These are phyloP conservation scores for Trichosurus vulpecula DNA, from an alignment of 2,797 vertebrate genomes.

Conservation along the genomic window DNA sequence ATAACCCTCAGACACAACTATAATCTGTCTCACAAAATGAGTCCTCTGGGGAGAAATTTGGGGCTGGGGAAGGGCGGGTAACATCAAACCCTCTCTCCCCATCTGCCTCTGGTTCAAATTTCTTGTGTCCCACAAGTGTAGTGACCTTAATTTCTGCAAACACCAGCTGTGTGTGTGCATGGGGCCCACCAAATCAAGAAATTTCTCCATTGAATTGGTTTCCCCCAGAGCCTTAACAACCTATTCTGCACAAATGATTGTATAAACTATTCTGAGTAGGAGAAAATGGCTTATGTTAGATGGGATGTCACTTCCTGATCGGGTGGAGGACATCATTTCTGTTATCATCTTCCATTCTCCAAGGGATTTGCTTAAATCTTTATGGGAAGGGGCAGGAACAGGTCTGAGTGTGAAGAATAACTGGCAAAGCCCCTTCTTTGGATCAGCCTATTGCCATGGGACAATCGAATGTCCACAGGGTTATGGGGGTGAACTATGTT, in stretches of 20 bases:
- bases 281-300: not conserved
- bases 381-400: not conserved
- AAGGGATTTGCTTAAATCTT: not conserved
- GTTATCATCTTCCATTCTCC: not conserved
- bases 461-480: not conserved
- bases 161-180: not conserved
- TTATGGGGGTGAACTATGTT: not conserved
- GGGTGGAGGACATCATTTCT: not conserved
- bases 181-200: not conserved
- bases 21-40: not conserved
- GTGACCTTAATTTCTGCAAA: not conserved
- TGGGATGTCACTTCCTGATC: not conserved
- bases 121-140: not conserved
- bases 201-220: not conserved
- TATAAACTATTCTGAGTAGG: not conserved
- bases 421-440: fast-evolving
- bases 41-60: not conserved
- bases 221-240: not conserved
- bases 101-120: not conserved
- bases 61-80: too few relatives aligned
- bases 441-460: not conserved
- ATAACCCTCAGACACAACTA: not conserved
- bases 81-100: not conserved
- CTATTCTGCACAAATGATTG: not conserved
- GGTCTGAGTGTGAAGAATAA: not conserved